Percentiles rank a stretch among this genome's conserved stretches.
Evolutionary conservation across 2,113 vertebrate species (phyloP).

Genomic region (Hippolais icterina): DNA sequence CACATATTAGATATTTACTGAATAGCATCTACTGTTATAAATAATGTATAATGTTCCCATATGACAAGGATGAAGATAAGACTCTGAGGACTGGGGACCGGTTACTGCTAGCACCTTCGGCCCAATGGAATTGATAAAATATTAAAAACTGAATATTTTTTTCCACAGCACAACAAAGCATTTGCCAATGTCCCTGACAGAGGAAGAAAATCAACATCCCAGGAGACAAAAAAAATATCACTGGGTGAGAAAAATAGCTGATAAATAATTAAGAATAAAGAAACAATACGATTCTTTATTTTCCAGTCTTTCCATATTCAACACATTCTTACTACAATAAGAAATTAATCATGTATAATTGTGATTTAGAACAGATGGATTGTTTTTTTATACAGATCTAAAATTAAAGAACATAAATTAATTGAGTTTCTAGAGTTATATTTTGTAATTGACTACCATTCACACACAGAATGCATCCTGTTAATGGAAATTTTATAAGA

Average conservation of each 20-base stretch:
- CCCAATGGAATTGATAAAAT: not conserved
- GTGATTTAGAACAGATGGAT: not conserved
- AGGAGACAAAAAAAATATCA: not conserved
- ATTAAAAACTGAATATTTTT: not conserved
- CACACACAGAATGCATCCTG: not conserved
- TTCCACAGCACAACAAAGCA: not conserved
- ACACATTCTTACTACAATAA: not conserved
- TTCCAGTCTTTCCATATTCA: not conserved
- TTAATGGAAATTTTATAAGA: not conserved
- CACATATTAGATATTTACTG: constrained; percentile 71
- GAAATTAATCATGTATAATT: not conserved
- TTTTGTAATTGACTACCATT: not conserved
- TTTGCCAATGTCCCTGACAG: not conserved
- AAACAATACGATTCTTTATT: not conserved
- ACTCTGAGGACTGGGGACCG: not conserved
- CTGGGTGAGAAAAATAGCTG: not conserved
- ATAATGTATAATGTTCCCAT: constrained; percentile 52
- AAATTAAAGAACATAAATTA: constrained; percentile 7
- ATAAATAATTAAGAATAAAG: not conserved
- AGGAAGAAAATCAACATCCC: not conserved
- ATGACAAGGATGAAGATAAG: constrained; percentile 28
- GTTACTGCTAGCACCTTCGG: not conserved
- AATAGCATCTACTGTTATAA: constrained; percentile 54
- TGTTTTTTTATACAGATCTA: not conserved
- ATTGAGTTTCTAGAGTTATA: not conserved